phyloP scores from a whole-genome alignment of 2,797 vertebrate species.

The Sylvia borin region DNA sequence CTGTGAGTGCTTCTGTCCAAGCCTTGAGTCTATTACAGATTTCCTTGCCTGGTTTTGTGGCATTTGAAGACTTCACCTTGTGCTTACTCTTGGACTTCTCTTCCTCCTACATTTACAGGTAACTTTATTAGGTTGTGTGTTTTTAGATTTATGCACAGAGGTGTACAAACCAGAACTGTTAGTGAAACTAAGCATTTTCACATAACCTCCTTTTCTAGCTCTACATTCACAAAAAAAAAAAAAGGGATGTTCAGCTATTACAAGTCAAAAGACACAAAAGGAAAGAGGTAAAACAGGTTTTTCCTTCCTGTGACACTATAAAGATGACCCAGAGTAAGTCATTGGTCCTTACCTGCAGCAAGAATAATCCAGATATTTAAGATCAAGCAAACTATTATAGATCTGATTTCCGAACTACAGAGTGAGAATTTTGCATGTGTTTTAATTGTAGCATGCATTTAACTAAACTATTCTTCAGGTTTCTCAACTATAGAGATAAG shows the following conservation, averaged over 20 bases:
- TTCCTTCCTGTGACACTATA: neutral
- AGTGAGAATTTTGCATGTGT: neutral
- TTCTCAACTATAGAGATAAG: neutral
- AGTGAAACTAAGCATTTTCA: neutral
- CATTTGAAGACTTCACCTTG: neutral
- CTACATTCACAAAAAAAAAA: neutral
- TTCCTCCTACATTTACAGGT: neutral
- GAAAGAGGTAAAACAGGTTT: neutral
- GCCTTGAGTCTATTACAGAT: neutral
- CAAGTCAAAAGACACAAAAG: neutral
- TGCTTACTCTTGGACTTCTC: neutral
- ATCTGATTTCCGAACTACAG: neutral
- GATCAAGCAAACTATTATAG: neutral
- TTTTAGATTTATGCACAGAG: neutral
- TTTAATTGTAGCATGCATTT: neutral
- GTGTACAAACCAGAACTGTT: neutral
- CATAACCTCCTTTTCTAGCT: neutral
- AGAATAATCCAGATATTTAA: neutral
- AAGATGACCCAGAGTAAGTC: neutral
- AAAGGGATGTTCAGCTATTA: neutral
- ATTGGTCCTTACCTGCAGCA: neutral
- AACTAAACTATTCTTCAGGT: neutral
- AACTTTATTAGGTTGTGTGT: neutral
- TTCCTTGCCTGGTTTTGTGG: neutral
- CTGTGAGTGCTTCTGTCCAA: constrained; percentile 1